phyloP scores from a whole-genome alignment of 2,113 vertebrate genomes.

The Sander vitreus region DNA sequence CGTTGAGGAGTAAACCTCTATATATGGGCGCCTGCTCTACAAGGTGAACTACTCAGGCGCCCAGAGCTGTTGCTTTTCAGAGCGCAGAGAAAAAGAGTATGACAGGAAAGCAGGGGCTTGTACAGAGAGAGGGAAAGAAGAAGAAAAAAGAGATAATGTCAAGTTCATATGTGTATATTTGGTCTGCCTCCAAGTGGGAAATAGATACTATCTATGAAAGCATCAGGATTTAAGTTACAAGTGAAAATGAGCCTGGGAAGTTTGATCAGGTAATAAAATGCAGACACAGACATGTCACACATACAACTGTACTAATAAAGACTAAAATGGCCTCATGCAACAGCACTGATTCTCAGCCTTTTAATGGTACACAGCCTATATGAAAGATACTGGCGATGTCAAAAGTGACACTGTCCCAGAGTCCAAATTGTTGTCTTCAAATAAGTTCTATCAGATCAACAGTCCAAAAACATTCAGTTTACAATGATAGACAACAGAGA shows the following conservation, averaged over 20 bases:
- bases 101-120: conserved; percentile 38
- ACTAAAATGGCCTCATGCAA: not conserved
- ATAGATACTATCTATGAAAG: conserved; percentile 12
- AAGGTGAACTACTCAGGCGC: no score
- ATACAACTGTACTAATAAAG: no score
- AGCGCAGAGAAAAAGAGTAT: conserved; percentile 46
- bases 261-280: not conserved
- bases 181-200: conserved; percentile 1
- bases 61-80: conserved; percentile 59
- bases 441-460: not conserved
- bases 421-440: not conserved
- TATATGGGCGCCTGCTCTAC: no score
- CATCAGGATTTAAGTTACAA: not conserved
- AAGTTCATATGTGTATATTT: conserved; percentile 2
- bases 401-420: not conserved
- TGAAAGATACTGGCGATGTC: not conserved
- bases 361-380: not conserved
- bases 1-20: no score
- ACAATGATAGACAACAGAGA: not conserved
- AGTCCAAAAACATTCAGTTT: not conserved
- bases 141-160: not conserved
- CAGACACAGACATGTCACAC: not conserved
- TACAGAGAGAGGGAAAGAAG: conserved; percentile 10
- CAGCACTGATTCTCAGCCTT: not conserved
- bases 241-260: conserved; percentile 8